A percentile compares a stretch with the other conserved stretches of the same genome.
Conservation (phyloP, 2,113 vertebrate species). For the Sardina pilchardus region DNA sequence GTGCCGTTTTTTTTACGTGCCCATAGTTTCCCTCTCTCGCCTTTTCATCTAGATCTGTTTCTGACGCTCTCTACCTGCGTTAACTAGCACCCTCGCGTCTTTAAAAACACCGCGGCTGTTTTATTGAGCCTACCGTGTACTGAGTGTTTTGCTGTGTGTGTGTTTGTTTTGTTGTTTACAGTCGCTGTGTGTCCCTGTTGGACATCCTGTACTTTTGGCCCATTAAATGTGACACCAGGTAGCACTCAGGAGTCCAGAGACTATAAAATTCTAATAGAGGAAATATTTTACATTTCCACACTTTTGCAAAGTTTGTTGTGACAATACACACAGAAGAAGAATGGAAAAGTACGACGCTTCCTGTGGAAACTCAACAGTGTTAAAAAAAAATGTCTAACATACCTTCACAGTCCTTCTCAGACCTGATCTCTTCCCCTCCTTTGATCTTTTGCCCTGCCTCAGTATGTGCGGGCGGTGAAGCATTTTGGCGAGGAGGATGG, state of each 20-base stretch:
- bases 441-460: constrained; percentile 27
- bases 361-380: not conserved
- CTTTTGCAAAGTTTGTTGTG: not conserved
- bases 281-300: not conserved
- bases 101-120: not conserved
- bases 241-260: not conserved
- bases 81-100: not conserved
- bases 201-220: not conserved
- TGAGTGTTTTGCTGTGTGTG: not conserved
- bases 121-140: not conserved
- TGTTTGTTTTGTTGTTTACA: not conserved
- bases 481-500: constrained; percentile 92
- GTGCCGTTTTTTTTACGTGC: not conserved
- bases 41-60: not conserved
- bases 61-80: not conserved
- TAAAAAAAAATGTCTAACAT: not conserved
- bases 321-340: not conserved
- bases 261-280: not conserved
- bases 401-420: not conserved
- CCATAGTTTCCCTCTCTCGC: not conserved
- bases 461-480: constrained; percentile 91
- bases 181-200: not conserved
- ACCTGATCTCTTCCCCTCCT: constrained; percentile 6
- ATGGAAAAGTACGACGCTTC: not conserved
- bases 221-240: not conserved